Base-by-base conservation (phyloP, 2,888 invertebrate species). In the Crocallis elinguaria region DNA sequence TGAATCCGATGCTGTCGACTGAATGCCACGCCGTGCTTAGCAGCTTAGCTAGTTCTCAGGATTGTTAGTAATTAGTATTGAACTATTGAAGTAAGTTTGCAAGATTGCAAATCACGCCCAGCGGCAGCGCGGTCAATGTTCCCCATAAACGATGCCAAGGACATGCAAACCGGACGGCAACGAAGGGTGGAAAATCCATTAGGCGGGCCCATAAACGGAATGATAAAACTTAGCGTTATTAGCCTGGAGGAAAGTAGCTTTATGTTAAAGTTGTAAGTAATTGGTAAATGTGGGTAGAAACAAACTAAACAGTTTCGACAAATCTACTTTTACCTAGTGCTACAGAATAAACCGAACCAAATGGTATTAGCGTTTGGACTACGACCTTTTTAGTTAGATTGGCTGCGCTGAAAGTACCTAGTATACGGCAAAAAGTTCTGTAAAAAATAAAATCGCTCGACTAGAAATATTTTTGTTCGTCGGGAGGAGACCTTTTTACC, bases 121-220 rank as follows among this genome's bases (percentile, higher is more conserved):
- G 32, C 33, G n/a, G n/a, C n/a, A n/a, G n/a, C n/a, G n/a, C 52
- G 33, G 50, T 55, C 59, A 43, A 59, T 57, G 54, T 48, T 49
- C 52, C 46, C 49, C 33, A 16, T 23, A 58, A 68, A 65, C 33
- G 59, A 51, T 62, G 64, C 60, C 73, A 75, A 74, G 73, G 73
- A 37, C 62, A 27, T 12, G 49, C 49, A 49, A 27, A 35, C 44
- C 41, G 46, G 35, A 30, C 46, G 29, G 27, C 50, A 43, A 45
- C 55, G 49, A 41, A 60, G 63, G 62, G 62, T 61, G 57, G 57
- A 64, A 42, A 65, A 52, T 56, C 52, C 52, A 59, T 57, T 57
- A 53, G 48, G 43, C 35, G 19, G 27, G 14, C 37, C 32, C 27
- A 9, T 51, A 27, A 49, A 37, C 21, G 29, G 27, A 27, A 12